Percentiles rank a stretch among this genome's conserved stretches.
Evolutionary conservation across 2,888 invertebrate species (phyloP).

Genomic region (Linnaemya vulpina): DNA sequence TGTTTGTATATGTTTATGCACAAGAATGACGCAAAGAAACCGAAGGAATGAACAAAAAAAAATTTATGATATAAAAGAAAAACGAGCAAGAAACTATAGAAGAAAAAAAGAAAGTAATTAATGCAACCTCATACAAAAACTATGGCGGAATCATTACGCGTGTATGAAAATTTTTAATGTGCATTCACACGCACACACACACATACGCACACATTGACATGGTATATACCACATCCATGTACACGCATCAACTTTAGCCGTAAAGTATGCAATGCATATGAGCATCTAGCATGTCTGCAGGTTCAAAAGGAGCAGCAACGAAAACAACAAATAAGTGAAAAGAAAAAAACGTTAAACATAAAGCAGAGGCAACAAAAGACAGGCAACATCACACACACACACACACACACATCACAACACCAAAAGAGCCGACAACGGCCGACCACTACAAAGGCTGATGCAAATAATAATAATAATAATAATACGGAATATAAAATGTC

Average conservation of each 20-base stretch:
- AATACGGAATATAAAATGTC: slow-evolving; percentile 66
- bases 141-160: slow-evolving; percentile 54
- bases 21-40: slow-evolving; percentile 45
- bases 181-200: slow-evolving; percentile 45
- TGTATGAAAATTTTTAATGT: slow-evolving; percentile 60
- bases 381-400: slow-evolving; percentile 38
- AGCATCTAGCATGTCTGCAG: slow-evolving; percentile 36
- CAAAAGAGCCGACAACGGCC: slow-evolving; percentile 58
- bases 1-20: slow-evolving; percentile 29
- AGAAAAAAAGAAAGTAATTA: slow-evolving; percentile 67
- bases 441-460: slow-evolving; percentile 68
- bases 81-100: neutral
- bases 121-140: slow-evolving; percentile 68
- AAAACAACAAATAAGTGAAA: neutral
- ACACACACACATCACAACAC: slow-evolving; percentile 52
- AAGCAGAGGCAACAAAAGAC: neutral
- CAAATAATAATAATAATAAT: slow-evolving; percentile 57
- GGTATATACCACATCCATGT: slow-evolving; percentile 14
- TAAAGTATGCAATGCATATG: slow-evolving; percentile 54
- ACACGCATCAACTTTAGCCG: slow-evolving; percentile 49
- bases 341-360: neutral
- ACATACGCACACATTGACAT: neutral
- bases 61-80: slow-evolving; percentile 12
- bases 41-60: slow-evolving; percentile 36
- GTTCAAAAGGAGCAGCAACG: slow-evolving; percentile 22